A percentile compares a stretch with the other conserved stretches of the same genome.
Evolutionary conservation across 2,113 vertebrate genomes (phyloP).

Genomic region (Kryptolebias marmoratus): DNA sequence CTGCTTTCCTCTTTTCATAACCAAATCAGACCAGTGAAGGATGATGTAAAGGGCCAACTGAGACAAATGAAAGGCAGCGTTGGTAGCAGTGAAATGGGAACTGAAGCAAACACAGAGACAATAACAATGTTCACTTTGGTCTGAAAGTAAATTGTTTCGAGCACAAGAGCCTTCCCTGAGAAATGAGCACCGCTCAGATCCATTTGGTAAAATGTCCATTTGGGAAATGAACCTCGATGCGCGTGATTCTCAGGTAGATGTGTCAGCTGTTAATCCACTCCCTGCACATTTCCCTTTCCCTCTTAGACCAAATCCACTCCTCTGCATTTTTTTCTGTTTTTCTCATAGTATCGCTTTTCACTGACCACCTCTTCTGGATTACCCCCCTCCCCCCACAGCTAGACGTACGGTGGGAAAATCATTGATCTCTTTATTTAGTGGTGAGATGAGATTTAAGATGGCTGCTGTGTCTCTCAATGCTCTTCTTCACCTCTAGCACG

Average conservation of each 20-base stretch:
- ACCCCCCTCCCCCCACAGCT: constrained; percentile 4
- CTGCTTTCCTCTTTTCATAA: constrained; percentile 21
- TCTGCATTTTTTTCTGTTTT: constrained; percentile 16
- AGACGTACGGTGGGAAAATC: not conserved
- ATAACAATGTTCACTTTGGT: constrained; percentile 31
- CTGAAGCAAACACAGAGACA: constrained; percentile 35
- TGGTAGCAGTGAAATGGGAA: constrained; percentile 37
- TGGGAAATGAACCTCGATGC: constrained; percentile 51
- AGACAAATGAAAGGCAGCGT: constrained; percentile 40
- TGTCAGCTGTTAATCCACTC: constrained; percentile 42
- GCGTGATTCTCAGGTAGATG: constrained; percentile 38
- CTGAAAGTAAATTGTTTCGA: constrained; percentile 38
- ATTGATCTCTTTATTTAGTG: constrained; percentile 36
- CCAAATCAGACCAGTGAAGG: constrained; percentile 24
- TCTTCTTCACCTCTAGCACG: constrained; percentile 18
- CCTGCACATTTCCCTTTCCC: constrained; percentile 8
- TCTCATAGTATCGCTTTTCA: constrained; percentile 37
- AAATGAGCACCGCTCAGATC: constrained; percentile 32
- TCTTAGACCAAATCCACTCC: constrained; percentile 14
- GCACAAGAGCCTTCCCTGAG: constrained; percentile 14
- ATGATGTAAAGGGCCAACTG: constrained; percentile 27
- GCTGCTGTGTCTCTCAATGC: constrained; percentile 16
- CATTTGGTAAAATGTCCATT: constrained; percentile 58
- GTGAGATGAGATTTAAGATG: constrained; percentile 23
- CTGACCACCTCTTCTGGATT: constrained; percentile 11